phyloP scores from a whole-genome alignment of 2,113 vertebrate species.

The Centropristis striata region DNA sequence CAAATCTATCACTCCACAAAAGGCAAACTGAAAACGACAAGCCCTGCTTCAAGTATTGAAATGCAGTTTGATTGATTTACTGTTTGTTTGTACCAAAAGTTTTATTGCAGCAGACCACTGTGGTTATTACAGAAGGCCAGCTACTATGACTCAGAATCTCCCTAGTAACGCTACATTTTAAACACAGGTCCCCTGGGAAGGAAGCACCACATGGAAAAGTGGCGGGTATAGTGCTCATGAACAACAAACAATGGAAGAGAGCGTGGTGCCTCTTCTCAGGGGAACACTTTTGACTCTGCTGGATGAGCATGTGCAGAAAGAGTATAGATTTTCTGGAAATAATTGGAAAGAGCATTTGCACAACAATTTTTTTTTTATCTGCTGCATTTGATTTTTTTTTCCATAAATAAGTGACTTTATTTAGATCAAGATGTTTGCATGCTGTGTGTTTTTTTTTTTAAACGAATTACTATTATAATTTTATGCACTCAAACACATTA shows the following conservation, averaged over 20 bases:
- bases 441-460: background rate
- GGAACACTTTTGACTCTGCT: background rate
- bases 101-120: background rate
- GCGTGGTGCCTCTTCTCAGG: background rate
- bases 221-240: constrained; percentile 4
- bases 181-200: constrained; percentile 3
- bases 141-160: background rate
- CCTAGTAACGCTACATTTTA: background rate
- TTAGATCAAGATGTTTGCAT: background rate
- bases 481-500: background rate
- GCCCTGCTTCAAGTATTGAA: constrained; percentile 8
- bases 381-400: background rate
- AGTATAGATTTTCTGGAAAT: constrained; percentile 14
- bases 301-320: background rate
- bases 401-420: too few relatives aligned
- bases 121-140: constrained; percentile 10
- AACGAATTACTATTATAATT: background rate
- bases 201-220: constrained; percentile 5
- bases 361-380: background rate
- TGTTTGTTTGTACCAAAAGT: constrained; percentile 10
- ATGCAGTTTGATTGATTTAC: background rate
- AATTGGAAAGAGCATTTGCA: constrained; percentile 7
- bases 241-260: constrained; percentile 3
- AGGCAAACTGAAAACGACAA: background rate
- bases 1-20: background rate